These are phyloP conservation scores for Eupelmus urozonus DNA, from an alignment of 2,888 invertebrate species.

Conservation along the genomic window DNA sequence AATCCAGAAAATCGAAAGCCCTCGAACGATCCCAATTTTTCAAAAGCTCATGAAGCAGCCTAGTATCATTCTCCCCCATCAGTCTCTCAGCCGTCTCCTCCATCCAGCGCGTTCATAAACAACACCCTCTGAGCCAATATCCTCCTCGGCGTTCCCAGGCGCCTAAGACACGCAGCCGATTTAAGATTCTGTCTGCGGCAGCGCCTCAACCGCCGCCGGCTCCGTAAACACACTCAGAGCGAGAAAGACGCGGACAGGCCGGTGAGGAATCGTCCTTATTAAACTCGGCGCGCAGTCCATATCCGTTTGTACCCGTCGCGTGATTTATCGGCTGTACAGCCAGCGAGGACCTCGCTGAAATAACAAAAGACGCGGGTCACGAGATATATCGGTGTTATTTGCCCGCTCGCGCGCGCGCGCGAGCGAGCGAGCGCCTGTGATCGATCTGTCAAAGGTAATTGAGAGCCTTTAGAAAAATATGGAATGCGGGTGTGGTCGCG, in stretches of 20 bases:
- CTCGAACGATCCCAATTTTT: too few species aligned
- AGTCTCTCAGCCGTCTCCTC: too few species aligned
- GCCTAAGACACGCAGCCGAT: neutral
- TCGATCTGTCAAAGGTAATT: slow-evolving; percentile 59
- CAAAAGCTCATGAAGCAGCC: too few species aligned
- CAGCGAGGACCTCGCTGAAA: slow-evolving; percentile 29
- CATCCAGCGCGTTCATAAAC: too few species aligned
- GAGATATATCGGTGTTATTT: slow-evolving; percentile 54
- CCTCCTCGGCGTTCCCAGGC: too few species aligned
- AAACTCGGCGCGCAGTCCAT: neutral
- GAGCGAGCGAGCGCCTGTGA: slow-evolving; percentile 33
- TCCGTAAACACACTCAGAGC: neutral
- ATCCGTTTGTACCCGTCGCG: neutral
- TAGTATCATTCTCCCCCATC: too few species aligned
- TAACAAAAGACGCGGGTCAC: slow-evolving; percentile 44
- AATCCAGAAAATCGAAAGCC: too few species aligned
- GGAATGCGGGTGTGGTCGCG: slow-evolving; percentile 51
- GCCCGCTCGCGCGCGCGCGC: too few species aligned
- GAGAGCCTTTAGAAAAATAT: slow-evolving; percentile 57
- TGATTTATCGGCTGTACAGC: slow-evolving; percentile 41
- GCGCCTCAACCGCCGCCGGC: neutral
- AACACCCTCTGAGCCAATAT: too few species aligned
- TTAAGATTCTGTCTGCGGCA: slow-evolving; percentile 8
- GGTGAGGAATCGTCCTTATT: slow-evolving; percentile 26
- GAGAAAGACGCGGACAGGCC: neutral